phyloP scores from a whole-genome alignment of 2,113 vertebrate species.

The Alligator mississippiensis region DNA sequence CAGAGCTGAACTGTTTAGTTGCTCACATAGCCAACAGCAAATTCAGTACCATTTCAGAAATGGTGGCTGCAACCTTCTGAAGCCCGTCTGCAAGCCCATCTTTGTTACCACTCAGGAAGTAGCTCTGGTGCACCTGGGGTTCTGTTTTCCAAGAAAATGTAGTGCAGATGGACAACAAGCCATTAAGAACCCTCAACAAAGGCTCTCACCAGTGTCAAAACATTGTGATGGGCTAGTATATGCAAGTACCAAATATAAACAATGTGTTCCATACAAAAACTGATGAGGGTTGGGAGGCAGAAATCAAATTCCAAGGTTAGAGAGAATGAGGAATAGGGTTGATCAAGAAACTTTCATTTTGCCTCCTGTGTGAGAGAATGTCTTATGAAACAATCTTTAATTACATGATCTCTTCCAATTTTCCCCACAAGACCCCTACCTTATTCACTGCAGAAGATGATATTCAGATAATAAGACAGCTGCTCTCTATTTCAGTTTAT shows the following conservation, averaged over 20 bases:
- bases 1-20: slow-evolving; percentile 38
- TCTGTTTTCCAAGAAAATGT: no score
- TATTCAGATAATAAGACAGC: neutral
- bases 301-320: no score
- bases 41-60: neutral
- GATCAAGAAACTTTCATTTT: neutral
- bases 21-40: slow-evolving; percentile 11
- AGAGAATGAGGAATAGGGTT: neutral
- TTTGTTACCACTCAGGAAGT: neutral
- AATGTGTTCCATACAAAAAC: neutral
- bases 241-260: no score
- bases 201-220: no score
- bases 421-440: neutral
- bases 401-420: neutral
- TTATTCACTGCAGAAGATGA: neutral
- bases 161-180: no score
- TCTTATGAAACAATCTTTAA: neutral
- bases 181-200: no score
- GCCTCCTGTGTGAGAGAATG: neutral
- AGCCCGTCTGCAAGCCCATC: neutral
- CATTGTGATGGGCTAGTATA: no score
- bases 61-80: neutral
- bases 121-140: neutral
- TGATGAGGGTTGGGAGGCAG: neutral
- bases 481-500: neutral